phyloP scores from a whole-genome alignment of 2,113 vertebrate genomes.

The Calidris pygmaea region DNA sequence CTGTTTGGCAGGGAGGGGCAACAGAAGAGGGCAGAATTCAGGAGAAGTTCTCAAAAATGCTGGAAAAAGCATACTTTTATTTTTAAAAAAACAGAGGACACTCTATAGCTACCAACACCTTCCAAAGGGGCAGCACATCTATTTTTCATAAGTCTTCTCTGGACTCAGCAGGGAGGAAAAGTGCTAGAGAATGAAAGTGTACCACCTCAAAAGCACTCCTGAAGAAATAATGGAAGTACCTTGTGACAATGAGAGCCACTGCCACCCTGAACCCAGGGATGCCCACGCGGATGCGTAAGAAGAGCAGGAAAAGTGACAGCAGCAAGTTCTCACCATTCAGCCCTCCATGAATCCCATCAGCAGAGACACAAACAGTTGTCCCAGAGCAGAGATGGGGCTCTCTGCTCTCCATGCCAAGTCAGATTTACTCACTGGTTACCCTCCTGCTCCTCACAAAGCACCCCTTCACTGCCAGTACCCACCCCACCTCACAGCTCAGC shows the following conservation, averaged over 20 bases:
- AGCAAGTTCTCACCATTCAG: not conserved
- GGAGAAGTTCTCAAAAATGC: not conserved
- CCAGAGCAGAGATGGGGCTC: not conserved
- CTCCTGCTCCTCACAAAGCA: not conserved
- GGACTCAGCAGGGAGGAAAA: not conserved
- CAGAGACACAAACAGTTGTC: not conserved
- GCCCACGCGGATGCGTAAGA: fast-evolving
- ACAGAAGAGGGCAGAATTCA: not conserved
- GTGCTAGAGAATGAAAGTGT: not conserved
- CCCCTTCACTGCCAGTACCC: not conserved
- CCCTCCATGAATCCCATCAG: not conserved
- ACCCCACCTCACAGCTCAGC: not conserved
- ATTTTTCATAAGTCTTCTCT: not conserved
- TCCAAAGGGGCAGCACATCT: not conserved
- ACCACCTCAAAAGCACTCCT: not conserved
- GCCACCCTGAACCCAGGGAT: not conserved
- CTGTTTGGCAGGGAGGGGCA: not conserved
- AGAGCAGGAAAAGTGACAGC: not conserved
- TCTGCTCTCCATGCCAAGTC: not conserved
- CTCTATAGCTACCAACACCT: not conserved
- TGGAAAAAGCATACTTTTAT: not conserved
- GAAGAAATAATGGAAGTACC: not conserved
- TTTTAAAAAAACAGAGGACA: too few species aligned
- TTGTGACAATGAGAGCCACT: not conserved
- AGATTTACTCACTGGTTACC: not conserved